These are phyloP conservation scores for Drosophila mimica DNA, from an alignment of 2,888 invertebrate genomes.

Conservation along the genomic window DNA sequence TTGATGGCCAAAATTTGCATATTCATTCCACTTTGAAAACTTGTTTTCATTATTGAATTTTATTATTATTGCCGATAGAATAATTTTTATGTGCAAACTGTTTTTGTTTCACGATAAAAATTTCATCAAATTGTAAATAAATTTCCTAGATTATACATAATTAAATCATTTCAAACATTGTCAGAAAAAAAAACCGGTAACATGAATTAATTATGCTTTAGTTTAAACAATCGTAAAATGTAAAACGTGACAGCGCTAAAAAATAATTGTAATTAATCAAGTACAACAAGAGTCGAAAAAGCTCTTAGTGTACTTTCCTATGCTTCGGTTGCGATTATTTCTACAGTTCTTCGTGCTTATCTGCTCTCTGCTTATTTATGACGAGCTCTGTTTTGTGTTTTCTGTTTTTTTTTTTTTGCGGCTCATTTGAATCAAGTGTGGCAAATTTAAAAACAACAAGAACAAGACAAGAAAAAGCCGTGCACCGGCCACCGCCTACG, in stretches of 20 bases:
- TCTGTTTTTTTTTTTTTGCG: constrained; percentile 35
- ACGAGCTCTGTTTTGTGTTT: constrained; percentile 36
- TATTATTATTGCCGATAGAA: constrained; percentile 26
- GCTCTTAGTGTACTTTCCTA: constrained; percentile 61
- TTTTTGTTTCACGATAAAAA: constrained; percentile 17
- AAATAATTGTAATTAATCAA: constrained; percentile 65
- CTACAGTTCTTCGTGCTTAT: constrained; percentile 24
- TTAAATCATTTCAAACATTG: neutral
- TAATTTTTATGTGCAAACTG: constrained; percentile 25
- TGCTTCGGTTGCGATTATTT: constrained; percentile 21
- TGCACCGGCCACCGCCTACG: constrained; percentile 34
- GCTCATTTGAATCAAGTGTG: constrained; percentile 59
- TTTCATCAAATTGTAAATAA: constrained; percentile 3
- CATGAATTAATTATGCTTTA: constrained; percentile 18
- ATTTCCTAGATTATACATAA: neutral
- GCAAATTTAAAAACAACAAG: constrained; percentile 47
- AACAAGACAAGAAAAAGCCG: constrained; percentile 25
- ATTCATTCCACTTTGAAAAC: constrained; percentile 48
- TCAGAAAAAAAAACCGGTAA: constrained; percentile 9
- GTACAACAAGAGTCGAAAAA: constrained; percentile 53
- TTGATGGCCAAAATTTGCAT: constrained; percentile 55
- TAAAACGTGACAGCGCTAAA: constrained; percentile 43
- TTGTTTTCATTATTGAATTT: constrained; percentile 39
- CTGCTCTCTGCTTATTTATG: constrained; percentile 41
- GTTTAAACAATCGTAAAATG: constrained; percentile 38